Base-by-base conservation (phyloP, 2,797 vertebrate species). In the Chanos chanos region DNA sequence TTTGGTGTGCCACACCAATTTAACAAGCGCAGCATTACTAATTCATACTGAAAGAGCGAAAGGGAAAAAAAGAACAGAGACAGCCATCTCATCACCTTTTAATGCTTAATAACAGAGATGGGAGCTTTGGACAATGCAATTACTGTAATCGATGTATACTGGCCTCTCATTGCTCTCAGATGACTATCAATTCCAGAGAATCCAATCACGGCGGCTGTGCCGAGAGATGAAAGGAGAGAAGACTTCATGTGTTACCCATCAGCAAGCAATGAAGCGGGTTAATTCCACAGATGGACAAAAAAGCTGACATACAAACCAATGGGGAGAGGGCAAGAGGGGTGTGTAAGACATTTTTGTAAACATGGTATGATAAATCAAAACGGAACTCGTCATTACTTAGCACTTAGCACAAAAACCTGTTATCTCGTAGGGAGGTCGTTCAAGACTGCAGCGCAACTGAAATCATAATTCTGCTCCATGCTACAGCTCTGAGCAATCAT, bases 81-180 rank as follows among this genome's bases (percentile, higher is more conserved):
- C 10, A 19, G 34, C 15, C 5, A 41, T 61, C 44, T 31, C 28
- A 39, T 55, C 28, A 47, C 16, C 45, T 31, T 30, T 37, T 58
- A 47, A 51, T 57, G 25, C 24, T 47, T 33, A 56, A 55, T 60
- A 22, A 33, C 47, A 43, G 18, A 3, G 45, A 36, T 39, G 16
- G 56, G 28, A 48, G 10, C 12, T 47, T 43, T 27, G 47, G 19
- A 44, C 44, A 60, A 60, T 60, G 12, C 45, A 39, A 48, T 49
- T 48, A 40, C 31, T 27, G 12, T 37, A 60, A 49, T 60, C 57
- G 21, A 60, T 60, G 49, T 24, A 37, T 36, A 24, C 36, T 34
- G 57, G 27, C 34, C 49, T 21, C 28, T 45, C 40, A 58, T 58
- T 58, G 15, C 40, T 47, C 1, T 15, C 10, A 16, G 33, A 27